Conservation (phyloP, 2,797 vertebrate genomes). For the Hapalemur alaotrensis region DNA sequence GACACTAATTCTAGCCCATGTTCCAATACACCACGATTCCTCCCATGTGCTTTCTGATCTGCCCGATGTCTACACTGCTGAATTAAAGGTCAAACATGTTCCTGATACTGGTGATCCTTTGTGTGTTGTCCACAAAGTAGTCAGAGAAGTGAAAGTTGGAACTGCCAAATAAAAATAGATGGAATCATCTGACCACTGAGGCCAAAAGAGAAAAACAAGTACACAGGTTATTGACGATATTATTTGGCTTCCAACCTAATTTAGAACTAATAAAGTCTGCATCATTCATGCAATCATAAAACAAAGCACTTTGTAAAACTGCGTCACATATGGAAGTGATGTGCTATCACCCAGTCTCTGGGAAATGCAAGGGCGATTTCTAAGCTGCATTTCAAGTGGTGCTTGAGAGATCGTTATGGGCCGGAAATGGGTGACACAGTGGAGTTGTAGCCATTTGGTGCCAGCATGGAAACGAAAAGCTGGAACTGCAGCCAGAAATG, state of each 20-base stretch:
- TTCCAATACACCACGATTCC: neutral
- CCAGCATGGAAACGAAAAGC: neutral
- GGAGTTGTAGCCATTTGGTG: neutral
- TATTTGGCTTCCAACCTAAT: neutral
- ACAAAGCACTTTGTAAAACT: neutral
- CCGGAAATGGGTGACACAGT: fast-evolving
- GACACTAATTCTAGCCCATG: neutral
- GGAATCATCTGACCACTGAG: neutral
- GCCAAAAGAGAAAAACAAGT: neutral
- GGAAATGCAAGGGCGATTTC: neutral
- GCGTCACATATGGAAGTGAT: neutral
- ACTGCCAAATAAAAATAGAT: neutral
- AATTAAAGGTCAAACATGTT: neutral
- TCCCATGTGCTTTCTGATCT: neutral
- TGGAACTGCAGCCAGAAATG: neutral
- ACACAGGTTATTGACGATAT: neutral
- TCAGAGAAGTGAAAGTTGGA: neutral
- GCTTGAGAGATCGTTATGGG: neutral
- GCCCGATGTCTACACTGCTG: neutral
- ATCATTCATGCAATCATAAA: neutral
- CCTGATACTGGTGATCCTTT: neutral
- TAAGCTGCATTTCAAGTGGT: neutral
- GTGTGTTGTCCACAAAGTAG: neutral
- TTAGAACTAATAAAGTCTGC: neutral
- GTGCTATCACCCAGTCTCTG: neutral